Percentiles rank a stretch among this genome's conserved stretches.
Evolutionary conservation across 2,113 vertebrate species (phyloP).

Genomic region (Cyprinodon brontotheroides): DNA sequence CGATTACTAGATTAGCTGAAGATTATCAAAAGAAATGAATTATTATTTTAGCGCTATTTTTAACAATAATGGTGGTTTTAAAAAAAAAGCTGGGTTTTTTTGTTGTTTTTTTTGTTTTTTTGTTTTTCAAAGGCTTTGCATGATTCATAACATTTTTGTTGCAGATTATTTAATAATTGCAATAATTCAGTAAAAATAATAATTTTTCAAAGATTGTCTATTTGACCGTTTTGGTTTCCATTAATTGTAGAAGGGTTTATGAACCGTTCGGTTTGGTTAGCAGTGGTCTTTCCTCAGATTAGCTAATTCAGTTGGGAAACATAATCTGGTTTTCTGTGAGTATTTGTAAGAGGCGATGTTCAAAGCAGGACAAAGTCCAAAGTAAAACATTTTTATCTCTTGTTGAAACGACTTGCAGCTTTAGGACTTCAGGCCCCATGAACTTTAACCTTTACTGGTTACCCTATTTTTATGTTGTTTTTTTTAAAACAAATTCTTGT

Average conservation of each 20-base stretch:
- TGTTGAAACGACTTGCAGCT: slow-evolving; percentile 28
- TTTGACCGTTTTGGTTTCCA: no score
- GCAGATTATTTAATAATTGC: no score
- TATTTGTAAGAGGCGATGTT: background rate
- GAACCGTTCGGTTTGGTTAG: background rate
- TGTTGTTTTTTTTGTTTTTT: no score
- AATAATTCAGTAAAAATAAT: no score
- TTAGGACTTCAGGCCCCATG: slow-evolving; percentile 12
- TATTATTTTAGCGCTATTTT: no score
- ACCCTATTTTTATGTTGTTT: background rate
- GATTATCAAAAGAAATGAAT: no score
- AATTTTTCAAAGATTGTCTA: no score
- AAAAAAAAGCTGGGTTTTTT: no score
- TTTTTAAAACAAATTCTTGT: background rate
- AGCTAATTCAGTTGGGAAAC: background rate
- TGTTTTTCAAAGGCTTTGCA: no score
- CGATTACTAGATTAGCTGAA: no score
- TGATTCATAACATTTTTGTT: no score
- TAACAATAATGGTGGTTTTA: no score
- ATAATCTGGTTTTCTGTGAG: slow-evolving; percentile 8
- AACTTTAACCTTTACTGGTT: slow-evolving; percentile 10
- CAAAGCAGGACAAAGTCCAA: slow-evolving; percentile 40
- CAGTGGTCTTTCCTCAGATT: background rate
- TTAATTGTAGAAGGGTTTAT: background rate
- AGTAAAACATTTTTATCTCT: slow-evolving; percentile 6